Evolutionary conservation across 2,888 invertebrate species (phyloP), one percentile per base, ranked within the genome.

Genomic region (Morpho achilles): DNA sequence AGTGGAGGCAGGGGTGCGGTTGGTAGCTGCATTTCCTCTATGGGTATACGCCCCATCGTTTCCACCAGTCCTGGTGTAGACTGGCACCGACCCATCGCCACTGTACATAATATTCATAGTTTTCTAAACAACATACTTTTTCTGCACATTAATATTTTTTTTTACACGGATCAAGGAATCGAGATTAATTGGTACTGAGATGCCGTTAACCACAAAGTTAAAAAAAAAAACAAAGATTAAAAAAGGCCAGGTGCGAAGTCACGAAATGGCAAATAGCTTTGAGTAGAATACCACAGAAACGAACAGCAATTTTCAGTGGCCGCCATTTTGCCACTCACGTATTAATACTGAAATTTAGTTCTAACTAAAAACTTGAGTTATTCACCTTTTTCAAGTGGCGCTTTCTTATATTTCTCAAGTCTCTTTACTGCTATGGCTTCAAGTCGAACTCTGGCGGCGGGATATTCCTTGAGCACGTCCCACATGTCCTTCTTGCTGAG

Each of bases 401-500:
- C 97, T 82, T 96, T 96, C 91, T 98, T 98, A 91, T 98, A 98
- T 90, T 98, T 98, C 92, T 98, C 98, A 78, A 99, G 93, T 83
- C 99, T 94, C 91, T 98, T 98, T 76, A 98, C 98, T 62, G 99
- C 99, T 75, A 99, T 98, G 62, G 98, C 97, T 89, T 99, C 99
- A 58, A 99, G 93, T 66, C 98, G 94, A 75, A 99, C 96, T 84
- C 99, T 92, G 65, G 97, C 97, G 23, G 97, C 96, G 39, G 97
- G 97, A 87, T 97, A 97, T 84, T 97, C 97, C 89, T 99, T 98
- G 67, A 98, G 94, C 68, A 99, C 99, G 88, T 99, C 99, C 99
- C 98, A 99, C 96, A 99, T 97, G 92, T 99, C 99, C 92, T 98
- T 98, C 93, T 99, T 99, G 89, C 97, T 98, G 72, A 99, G 94